Base-by-base conservation (phyloP, 2,797 vertebrate genomes). In the Mormyrops boulengeri region DNA sequence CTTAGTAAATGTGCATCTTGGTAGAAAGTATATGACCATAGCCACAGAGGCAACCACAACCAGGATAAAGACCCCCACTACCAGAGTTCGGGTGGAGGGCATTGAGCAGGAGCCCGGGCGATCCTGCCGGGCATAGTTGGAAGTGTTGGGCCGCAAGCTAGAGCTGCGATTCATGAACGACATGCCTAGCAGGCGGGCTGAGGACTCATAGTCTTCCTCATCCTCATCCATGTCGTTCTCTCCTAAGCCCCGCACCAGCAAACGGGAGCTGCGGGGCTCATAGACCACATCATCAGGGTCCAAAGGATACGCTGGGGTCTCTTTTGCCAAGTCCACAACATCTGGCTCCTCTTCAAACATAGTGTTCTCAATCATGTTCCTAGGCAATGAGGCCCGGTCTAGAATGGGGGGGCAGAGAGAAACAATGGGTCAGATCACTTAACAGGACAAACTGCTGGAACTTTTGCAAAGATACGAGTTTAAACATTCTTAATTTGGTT, bases 341-440 rank as follows among this genome's bases (percentile, higher is more conserved):
- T 99, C 98, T 0, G 98, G 97, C 91, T 99, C 99, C 93, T 99
- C 99, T 92, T 99, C 98, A 96, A 99, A 99, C 98, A 99, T 97
- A 93, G 97, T 99, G 95, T 99, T 99, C 96, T 99, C 98, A 93
- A 99, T 99, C 98, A 99, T 99, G 95, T 99, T 99, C 94, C 97
- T 96, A 3, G 99, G 98, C 90, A 99, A 95, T 90, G 95, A 96
- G 91, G 96, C 94, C 91, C 87, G 96, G 91, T 99, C 99, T 99
- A 91, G 41, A 94, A 92, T 93, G 90, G 92, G 89, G 93, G 90
- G 17, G 53, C 4, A 6, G 19, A 90, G 2, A 88, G 90, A 89
- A 86, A 49, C 89, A 90, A 91, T 50, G 55, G 14, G 89, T 26
- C 55, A 1, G 52, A 19, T 86, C 49, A 52, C 44, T 87, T 38